phyloP scores from a whole-genome alignment of 2,888 invertebrate species.

The Acholoe squamosa region DNA sequence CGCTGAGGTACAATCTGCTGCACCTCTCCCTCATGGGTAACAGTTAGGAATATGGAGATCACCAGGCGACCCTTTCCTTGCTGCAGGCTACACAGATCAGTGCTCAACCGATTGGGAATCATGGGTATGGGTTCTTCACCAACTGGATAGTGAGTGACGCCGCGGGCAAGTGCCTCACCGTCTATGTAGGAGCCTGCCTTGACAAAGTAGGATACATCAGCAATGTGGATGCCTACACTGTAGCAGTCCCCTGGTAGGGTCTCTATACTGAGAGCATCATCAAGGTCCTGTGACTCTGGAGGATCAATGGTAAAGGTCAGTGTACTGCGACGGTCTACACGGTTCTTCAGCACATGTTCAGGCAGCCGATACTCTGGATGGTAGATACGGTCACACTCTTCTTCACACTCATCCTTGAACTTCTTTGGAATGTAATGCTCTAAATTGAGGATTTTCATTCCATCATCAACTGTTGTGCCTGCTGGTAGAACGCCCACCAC shows the following conservation, averaged over 20 bases:
- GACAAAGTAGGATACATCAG: constrained; percentile 94
- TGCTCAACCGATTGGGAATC: constrained; percentile 93
- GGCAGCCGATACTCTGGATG: constrained; percentile 74
- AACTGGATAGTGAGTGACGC: constrained; percentile 85
- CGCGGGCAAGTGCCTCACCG: constrained; percentile 89
- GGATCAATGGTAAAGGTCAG: constrained; percentile 97
- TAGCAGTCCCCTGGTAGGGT: constrained; percentile 86
- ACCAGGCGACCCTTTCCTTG: constrained; percentile 86
- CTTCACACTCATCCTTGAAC: constrained; percentile 69
- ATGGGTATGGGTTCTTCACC: constrained; percentile 89
- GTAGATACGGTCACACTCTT: constrained; percentile 72
- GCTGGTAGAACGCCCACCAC: constrained; percentile 77
- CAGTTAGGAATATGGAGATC: constrained; percentile 95
- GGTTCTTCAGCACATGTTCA: constrained; percentile 74
- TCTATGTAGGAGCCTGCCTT: constrained; percentile 87
- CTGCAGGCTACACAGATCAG: constrained; percentile 84
- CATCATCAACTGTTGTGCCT: constrained; percentile 71
- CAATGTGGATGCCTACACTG: constrained; percentile 92
- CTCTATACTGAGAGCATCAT: constrained; percentile 95
- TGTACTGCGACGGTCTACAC: constrained; percentile 84
- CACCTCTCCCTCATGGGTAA: constrained; percentile 88
- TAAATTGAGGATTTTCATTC: constrained; percentile 75
- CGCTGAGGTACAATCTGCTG: constrained; percentile 70
- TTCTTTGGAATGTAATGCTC: constrained; percentile 74
- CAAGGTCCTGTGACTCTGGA: constrained; percentile 93